A percentile compares a stretch with the other conserved stretches of the same genome.
These are phyloP conservation scores for Nephila pilipes DNA, from an alignment of 1,140 invertebrate species.

Conservation along the genomic window DNA sequence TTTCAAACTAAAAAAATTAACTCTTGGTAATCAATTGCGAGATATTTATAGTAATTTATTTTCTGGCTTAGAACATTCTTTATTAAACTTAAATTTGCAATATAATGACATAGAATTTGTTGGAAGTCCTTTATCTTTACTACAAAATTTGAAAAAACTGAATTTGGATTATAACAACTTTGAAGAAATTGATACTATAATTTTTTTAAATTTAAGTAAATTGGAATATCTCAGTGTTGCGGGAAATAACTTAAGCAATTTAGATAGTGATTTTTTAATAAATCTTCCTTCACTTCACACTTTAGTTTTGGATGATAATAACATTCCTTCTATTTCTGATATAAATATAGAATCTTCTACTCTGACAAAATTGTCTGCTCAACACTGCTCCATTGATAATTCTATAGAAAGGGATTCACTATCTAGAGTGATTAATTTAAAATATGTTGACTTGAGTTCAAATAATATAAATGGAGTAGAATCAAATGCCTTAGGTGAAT, in stretches of 20 bases:
- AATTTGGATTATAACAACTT: slow-evolving; percentile 33
- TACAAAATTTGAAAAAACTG: slow-evolving; percentile 31
- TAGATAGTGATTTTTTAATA: slow-evolving; percentile 14
- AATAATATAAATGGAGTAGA: slow-evolving; percentile 7
- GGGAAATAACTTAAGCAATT: neutral
- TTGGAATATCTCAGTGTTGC: slow-evolving; percentile 23
- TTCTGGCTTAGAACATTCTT: neutral
- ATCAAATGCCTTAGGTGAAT: neutral
- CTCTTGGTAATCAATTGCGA: neutral
- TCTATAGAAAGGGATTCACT: slow-evolving; percentile 28
- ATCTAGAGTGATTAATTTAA: slow-evolving; percentile 3
- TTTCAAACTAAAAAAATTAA: slow-evolving; percentile 46
- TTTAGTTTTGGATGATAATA: slow-evolving; percentile 7
- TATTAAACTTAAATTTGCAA: neutral
- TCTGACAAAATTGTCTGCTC: slow-evolving; percentile 9
- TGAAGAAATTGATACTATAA: neutral
- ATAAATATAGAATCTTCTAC: slow-evolving; percentile 37
- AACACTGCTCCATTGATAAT: slow-evolving; percentile 10
- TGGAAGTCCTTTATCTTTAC: neutral
- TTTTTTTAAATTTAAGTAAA: slow-evolving; percentile 37
- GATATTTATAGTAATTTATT: neutral
- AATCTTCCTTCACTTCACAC: slow-evolving; percentile 15
- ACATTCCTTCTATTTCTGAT: slow-evolving; percentile 15
- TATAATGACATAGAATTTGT: slow-evolving; percentile 25
- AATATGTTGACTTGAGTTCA: slow-evolving; percentile 17